Evolutionary conservation across 2,888 invertebrate genomes (phyloP).

Genomic region (Coelopa pilipes): DNA sequence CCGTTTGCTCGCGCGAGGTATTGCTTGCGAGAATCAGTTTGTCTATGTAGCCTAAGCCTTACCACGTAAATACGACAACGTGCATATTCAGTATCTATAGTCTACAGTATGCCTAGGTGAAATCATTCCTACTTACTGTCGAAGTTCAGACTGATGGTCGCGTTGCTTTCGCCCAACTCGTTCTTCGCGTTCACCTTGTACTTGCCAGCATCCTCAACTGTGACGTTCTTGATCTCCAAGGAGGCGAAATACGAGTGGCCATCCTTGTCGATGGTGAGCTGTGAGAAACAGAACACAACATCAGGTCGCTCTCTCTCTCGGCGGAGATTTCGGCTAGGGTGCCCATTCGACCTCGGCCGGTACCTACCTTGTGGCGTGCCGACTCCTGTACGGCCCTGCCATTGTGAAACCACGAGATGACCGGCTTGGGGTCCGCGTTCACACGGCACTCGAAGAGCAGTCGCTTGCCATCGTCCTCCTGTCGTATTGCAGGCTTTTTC

Average conservation of each 20-base stretch:
- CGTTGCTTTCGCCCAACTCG: constrained; percentile 96
- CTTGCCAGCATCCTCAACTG: constrained; percentile 97
- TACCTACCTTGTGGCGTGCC: constrained; percentile 83
- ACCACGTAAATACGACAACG: background rate
- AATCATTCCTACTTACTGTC: constrained; percentile 83
- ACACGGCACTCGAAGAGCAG: constrained; percentile 94
- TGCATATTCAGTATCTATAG: background rate
- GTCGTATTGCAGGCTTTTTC: constrained; percentile 96
- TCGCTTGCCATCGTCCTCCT: constrained; percentile 95
- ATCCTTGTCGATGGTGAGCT: constrained; percentile 90
- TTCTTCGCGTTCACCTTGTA: constrained; percentile 97
- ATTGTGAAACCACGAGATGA: constrained; percentile 91
- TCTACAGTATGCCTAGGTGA: background rate
- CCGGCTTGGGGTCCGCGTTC: constrained; percentile 91
- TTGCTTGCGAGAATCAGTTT: too few species aligned
- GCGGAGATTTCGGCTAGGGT: too few species aligned
- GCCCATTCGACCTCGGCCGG: background rate
- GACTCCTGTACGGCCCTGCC: constrained; percentile 83
- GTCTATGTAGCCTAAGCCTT: too few species aligned
- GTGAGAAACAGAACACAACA: constrained; percentile 45
- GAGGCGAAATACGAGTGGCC: constrained; percentile 94
- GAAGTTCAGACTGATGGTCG: constrained; percentile 96
- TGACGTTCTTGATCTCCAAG: constrained; percentile 92
- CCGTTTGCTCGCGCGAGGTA: too few species aligned
- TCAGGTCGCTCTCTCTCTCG: background rate